These are phyloP conservation scores for Thymallus thymallus DNA, from an alignment of 2,113 vertebrate species.

Conservation along the genomic window DNA sequence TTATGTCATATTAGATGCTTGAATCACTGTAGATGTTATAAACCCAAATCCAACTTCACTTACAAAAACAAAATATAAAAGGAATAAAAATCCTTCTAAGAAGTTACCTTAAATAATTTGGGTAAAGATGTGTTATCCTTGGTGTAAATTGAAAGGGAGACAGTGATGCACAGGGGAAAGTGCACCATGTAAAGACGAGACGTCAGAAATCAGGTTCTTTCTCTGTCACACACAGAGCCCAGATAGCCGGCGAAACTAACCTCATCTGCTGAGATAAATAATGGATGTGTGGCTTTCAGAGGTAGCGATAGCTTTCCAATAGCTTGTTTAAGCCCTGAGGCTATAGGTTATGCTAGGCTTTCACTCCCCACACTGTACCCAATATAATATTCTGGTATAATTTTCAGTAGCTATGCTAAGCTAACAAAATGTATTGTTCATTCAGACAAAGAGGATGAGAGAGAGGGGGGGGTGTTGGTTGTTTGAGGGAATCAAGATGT, in stretches of 20 bases:
- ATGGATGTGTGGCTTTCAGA: not conserved
- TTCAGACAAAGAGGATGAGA: not conserved
- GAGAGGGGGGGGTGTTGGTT: not conserved
- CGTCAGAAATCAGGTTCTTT: constrained; percentile 1
- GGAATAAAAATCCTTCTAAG: not conserved
- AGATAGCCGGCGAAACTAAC: constrained; percentile 12
- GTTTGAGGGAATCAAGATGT: not conserved
- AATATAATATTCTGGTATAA: too few relatives aligned
- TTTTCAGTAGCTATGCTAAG: too few relatives aligned
- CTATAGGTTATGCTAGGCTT: not conserved
- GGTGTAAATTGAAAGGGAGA: constrained; percentile 27
- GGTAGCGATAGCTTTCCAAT: not conserved
- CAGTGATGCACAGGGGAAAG: not conserved
- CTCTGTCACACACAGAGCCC: constrained; percentile 3
- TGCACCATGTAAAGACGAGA: constrained; percentile 12
- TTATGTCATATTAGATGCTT: too few relatives aligned
- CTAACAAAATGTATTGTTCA: too few relatives aligned
- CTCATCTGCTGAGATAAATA: constrained; percentile 26
- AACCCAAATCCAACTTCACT: too few relatives aligned
- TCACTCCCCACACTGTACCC: not conserved
- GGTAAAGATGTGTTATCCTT: constrained; percentile 2
- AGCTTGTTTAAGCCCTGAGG: not conserved
- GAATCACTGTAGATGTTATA: too few relatives aligned
- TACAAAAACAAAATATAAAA: too few relatives aligned
- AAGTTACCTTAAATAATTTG: not conserved